phyloP scores from a whole-genome alignment of 1,140 invertebrate genomes.

The Eulimnadia texana region DNA sequence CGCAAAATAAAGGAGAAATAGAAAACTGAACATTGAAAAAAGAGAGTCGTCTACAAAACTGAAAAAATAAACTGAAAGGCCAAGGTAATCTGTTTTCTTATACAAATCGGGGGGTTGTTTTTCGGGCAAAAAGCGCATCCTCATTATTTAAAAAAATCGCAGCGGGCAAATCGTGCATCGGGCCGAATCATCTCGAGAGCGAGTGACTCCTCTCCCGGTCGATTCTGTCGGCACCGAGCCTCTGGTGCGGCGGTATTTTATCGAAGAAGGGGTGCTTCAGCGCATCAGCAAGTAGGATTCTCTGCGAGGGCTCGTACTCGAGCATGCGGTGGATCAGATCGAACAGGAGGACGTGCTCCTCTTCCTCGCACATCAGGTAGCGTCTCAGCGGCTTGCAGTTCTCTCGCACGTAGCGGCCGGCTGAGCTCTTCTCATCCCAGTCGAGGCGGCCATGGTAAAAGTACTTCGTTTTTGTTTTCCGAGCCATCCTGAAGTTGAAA shows the following conservation, averaged over 20 bases:
- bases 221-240: slow-evolving; percentile 40
- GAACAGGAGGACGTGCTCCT: slow-evolving; percentile 84
- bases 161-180: no score
- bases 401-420: slow-evolving; percentile 91
- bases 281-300: slow-evolving; percentile 78
- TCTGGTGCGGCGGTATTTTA: slow-evolving; percentile 57
- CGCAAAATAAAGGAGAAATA: no score
- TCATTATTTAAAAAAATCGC: no score
- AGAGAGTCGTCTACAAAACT: no score
- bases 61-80: no score
- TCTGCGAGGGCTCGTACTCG: slow-evolving; percentile 83
- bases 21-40: no score
- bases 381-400: slow-evolving; percentile 90
- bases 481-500: slow-evolving; percentile 55
- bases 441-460: slow-evolving; percentile 86
- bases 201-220: slow-evolving; percentile 43
- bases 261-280: slow-evolving; percentile 86
- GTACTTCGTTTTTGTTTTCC: slow-evolving; percentile 94
- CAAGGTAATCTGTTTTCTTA: no score
- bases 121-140: no score
- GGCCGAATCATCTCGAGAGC: slow-evolving; percentile 37
- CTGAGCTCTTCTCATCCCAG: slow-evolving; percentile 87
- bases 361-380: slow-evolving; percentile 73
- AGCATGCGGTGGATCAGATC: slow-evolving; percentile 90
- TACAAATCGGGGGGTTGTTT: no score